These are phyloP conservation scores for Nomada ferruginata DNA, from an alignment of 2,888 invertebrate species.

Conservation along the genomic window DNA sequence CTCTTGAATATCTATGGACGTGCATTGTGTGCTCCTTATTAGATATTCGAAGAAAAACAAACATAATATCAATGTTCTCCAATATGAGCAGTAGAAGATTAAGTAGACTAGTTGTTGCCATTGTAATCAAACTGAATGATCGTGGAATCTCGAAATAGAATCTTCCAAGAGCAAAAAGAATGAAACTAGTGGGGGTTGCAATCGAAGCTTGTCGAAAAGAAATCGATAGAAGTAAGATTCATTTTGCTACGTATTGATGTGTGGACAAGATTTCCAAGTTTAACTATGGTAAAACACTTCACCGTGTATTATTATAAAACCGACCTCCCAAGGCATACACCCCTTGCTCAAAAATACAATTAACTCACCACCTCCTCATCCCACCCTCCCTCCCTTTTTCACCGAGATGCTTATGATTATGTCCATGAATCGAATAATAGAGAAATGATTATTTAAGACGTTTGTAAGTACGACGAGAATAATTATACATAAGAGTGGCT, in stretches of 20 bases:
- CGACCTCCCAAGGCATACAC: slow-evolving; percentile 33
- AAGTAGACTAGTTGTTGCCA: background rate
- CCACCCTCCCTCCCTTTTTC: slow-evolving; percentile 28
- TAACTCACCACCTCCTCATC: slow-evolving; percentile 5
- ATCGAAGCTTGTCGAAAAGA: slow-evolving; percentile 10
- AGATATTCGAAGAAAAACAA: slow-evolving; percentile 6
- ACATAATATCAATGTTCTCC: background rate
- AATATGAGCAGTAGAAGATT: background rate
- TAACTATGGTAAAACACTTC: slow-evolving; percentile 17
- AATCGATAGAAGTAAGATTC: background rate
- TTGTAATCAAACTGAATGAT: slow-evolving; percentile 5
- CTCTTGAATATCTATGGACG: slow-evolving; percentile 1
- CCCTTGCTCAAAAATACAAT: slow-evolving; percentile 43
- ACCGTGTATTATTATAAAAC: slow-evolving; percentile 9
- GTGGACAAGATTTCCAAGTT: slow-evolving; percentile 10
- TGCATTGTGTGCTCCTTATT: slow-evolving; percentile 8
- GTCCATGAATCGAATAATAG: slow-evolving; percentile 57
- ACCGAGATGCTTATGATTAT: slow-evolving; percentile 44
- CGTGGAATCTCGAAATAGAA: background rate
- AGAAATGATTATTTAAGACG: slow-evolving; percentile 41
- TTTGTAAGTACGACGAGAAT: slow-evolving; percentile 62
- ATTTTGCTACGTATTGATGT: slow-evolving; percentile 21
- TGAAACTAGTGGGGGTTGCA: background rate
- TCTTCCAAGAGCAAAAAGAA: background rate
- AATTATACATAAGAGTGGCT: slow-evolving; percentile 55